These are phyloP conservation scores for Ferdinandea cuprea DNA, from an alignment of 2,888 invertebrate species.

Conservation along the genomic window DNA sequence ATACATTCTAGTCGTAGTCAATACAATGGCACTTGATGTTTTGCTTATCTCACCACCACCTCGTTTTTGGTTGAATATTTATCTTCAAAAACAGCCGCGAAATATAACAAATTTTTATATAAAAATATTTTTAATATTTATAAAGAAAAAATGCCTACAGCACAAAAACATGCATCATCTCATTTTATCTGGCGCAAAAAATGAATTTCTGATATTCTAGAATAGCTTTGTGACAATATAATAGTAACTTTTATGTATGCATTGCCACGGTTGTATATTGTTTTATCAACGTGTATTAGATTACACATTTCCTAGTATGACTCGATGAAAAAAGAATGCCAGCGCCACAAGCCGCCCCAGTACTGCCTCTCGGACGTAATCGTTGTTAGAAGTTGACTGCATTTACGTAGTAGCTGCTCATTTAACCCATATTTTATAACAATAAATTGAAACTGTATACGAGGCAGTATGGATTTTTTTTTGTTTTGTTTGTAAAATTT, in stretches of 20 bases:
- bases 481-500: too few relatives aligned
- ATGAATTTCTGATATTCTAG: too few relatives aligned
- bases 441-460: background rate
- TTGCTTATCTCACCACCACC: background rate
- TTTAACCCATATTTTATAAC: conserved; percentile 1
- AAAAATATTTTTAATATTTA: too few relatives aligned
- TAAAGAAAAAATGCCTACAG: background rate
- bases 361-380: background rate
- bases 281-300: conserved; percentile 42
- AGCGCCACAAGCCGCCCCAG: conserved; percentile 3
- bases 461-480: background rate
- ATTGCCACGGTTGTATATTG: conserved; percentile 16
- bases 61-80: background rate
- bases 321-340: conserved; percentile 34
- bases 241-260: background rate
- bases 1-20: background rate
- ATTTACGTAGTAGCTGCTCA: conserved; percentile 23
- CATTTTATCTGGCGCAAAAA: too few relatives aligned
- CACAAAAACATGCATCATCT: background rate
- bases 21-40: background rate
- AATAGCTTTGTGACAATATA: conserved; percentile 3
- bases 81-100: background rate
- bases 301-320: conserved; percentile 55
- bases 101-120: background rate
- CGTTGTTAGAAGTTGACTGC: conserved; percentile 24